Base-by-base conservation (phyloP, 2,888 invertebrate species). In the Tridacna gigas region DNA sequence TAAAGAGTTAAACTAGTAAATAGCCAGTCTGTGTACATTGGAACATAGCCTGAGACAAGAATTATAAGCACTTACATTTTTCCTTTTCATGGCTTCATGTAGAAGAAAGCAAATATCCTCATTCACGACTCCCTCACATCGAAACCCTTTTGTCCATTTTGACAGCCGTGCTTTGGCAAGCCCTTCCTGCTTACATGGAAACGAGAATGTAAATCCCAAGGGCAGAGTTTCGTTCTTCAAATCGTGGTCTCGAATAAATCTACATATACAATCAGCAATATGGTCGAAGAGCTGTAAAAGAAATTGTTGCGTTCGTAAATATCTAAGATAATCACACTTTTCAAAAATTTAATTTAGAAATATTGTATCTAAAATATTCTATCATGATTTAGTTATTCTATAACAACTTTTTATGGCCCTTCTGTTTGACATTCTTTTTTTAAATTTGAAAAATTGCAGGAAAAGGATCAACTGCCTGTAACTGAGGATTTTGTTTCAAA, bases 111-210 rank as follows among this genome's bases (percentile, higher is more conserved):
- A 98, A 15, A 99, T 98, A 94, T 99, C 98, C 94, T 98, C 96
- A n/a, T 97, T 97, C 45, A 98, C 97, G 3, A 98, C 98, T 20
- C 97, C 98, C 51, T 97, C 97, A 94, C 98, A 98, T 89, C 97
- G 97, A 95, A 99, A 99, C 11, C 98, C 98, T 95, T 99, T 99
- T 48, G 99, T 99, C 99, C 99, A 99, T 75, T 97, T 96, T 91
- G 97, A 97, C 73, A 99, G 96, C 63, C 97, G 95, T 28, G 98
- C 98, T 93, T 97, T 97, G 5, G 98, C 98, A 28, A 99, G 96
- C 0, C 98, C 98, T 91, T 97, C 95, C 95, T 98, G 98, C 88
- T 96, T 96, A 90, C 98, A 96, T 0, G 99, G 99, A 94, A 99
- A 99, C 93, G 98, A 98, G 95, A 99, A 99, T 22, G 99, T 99